Evolutionary conservation across 2,888 invertebrate genomes (phyloP).

Genomic region (Acanthosepion pharaonis): DNA sequence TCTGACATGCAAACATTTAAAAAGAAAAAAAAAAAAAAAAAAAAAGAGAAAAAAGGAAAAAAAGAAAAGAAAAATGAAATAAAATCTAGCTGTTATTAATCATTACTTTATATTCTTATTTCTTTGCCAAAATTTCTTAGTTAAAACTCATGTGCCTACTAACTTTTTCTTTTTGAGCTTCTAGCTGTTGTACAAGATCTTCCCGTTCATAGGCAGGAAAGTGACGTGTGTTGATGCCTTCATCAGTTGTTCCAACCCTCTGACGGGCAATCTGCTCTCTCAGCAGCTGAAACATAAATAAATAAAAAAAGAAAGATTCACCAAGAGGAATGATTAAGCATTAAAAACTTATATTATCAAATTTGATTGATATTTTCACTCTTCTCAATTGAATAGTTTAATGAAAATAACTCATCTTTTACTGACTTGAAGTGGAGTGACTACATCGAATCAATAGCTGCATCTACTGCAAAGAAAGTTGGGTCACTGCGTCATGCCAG

Average conservation of each 20-base stretch:
- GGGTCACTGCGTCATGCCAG: too few relatives aligned
- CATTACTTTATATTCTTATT: background rate
- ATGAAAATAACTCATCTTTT: background rate
- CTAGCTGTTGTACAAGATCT: constrained; percentile 81
- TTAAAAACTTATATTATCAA: background rate
- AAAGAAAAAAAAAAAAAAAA: too few relatives aligned
- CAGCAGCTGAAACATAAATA: constrained; percentile 65
- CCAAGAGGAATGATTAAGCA: background rate
- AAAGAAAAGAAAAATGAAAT: too few relatives aligned
- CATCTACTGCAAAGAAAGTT: background rate
- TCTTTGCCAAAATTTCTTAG: background rate
- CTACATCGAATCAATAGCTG: too few relatives aligned
- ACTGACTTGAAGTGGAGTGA: too few relatives aligned
- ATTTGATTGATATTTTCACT: too few relatives aligned
- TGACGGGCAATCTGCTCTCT: constrained; percentile 74
- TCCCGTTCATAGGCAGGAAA: constrained; percentile 81
- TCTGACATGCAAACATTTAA: too few relatives aligned
- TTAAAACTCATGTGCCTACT: background rate
- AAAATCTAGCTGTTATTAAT: too few relatives aligned
- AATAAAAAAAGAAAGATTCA: background rate
- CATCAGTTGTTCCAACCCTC: constrained; percentile 73
- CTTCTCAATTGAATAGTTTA: too few relatives aligned
- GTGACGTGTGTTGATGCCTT: constrained; percentile 73
- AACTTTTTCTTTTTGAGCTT: constrained; percentile 81
- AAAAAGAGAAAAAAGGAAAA: too few relatives aligned